Evolutionary conservation across 2,113 vertebrate species (phyloP), one percentile per base, ranked within the genome.

Genomic region (Psittacara wagleri): DNA sequence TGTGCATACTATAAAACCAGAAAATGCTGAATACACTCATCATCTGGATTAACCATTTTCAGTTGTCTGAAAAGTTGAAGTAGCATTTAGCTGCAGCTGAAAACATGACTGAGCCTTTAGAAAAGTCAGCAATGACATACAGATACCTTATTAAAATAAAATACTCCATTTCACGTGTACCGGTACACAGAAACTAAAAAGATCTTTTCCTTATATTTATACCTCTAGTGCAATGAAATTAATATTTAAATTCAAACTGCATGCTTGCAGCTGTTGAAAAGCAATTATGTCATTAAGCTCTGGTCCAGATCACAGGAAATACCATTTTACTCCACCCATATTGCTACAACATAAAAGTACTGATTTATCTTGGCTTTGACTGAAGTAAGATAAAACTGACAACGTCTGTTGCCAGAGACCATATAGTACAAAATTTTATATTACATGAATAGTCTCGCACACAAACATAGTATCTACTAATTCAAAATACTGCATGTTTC

Each of bases 231-330:
- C n/a, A 62, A 85, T 83, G 59, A 79, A 44, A 86, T 57, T 46
- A 89, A 93, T 78, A 94, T 91, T 92, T 95, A 59, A 96, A 88
- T 55, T 68, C 86, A 80, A 52, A 68, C 25, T 91, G n/a, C 69
- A 85, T 49, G 44, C 54, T 88, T 90, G 63, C 96, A 98, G 96
- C 87, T 97, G 69, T 83, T 97, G 92, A 92, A 86, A 94, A 96
- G 83, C 51, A 94, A 88, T 98, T 97, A 98, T 87, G 95, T 98
- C 97, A 98, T 80, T 83, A 94, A 91, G 92, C 59, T 94, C 94
- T 83, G 75, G 92, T 95, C 77, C 57, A 78, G 83, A 95, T 95
- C 49, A 94, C 46, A 96, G 96, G 97, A 98, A 98, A 88, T 70
- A 94, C 86, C 77, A 35, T 86, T 97, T 94, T 91, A 94, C 96